Evolutionary conservation across 2,888 invertebrate genomes (phyloP).

Genomic region (Leptinotarsa peninsularis): DNA sequence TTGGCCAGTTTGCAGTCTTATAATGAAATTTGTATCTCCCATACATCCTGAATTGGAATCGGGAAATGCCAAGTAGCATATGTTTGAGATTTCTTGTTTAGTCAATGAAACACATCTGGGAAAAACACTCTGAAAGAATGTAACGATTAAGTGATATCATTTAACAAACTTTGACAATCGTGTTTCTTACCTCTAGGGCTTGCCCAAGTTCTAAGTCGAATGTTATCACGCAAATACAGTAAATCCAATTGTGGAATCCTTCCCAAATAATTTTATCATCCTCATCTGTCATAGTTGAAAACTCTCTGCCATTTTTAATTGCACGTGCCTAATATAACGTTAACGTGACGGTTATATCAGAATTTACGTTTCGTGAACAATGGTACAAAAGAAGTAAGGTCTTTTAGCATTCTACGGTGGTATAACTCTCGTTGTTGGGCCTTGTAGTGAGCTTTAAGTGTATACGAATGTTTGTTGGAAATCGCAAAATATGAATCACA

Average conservation of each 20-base stretch:
- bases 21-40: slow-evolving; percentile 98
- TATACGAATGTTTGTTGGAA: too few relatives aligned
- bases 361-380: too few relatives aligned
- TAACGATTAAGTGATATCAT: slow-evolving; percentile 27
- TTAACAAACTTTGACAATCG: slow-evolving; percentile 18
- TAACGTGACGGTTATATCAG: background rate
- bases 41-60: slow-evolving; percentile 99
- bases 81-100: slow-evolving; percentile 90
- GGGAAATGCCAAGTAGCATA: slow-evolving; percentile 98
- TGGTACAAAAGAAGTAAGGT: slow-evolving; percentile 29
- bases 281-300: slow-evolving; percentile 54
- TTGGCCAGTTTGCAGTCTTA: slow-evolving; percentile 83
- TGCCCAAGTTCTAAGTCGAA: slow-evolving; percentile 99
- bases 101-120: slow-evolving; percentile 82
- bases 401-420: slow-evolving; percentile 22
- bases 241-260: slow-evolving; percentile 91
- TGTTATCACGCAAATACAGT: slow-evolving; percentile 97
- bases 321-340: background rate
- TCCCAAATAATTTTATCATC: slow-evolving; percentile 70
- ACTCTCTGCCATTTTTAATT: slow-evolving; percentile 14
- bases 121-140: slow-evolving; percentile 76
- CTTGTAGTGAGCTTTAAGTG: too few relatives aligned
- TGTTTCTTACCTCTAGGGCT: slow-evolving; percentile 84
- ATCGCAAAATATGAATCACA: too few relatives aligned
- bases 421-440: background rate